Evolutionary conservation across 2,113 vertebrate species (phyloP), one percentile per base, ranked within the genome.

Genomic region (Abramis brama): DNA sequence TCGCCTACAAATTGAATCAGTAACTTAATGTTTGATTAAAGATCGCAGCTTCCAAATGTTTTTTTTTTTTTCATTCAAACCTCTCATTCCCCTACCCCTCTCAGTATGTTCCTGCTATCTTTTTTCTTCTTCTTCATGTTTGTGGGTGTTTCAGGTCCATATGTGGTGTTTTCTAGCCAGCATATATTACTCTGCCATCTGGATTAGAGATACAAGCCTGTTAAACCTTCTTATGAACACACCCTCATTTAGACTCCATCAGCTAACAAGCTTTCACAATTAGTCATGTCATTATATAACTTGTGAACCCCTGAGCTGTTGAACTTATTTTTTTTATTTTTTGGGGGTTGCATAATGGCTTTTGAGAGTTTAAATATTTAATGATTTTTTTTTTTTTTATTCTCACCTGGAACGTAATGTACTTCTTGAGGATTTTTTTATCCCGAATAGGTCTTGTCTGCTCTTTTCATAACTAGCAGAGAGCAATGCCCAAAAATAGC

Each of bases 181-280:
- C 60, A 83, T 88, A 83, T 80, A 86, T 88, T 64, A 86, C 12
- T 62, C 27, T 74, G 82, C 84, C 79, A 82, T 85, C 83, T 86
- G 85, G 71, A 77, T 68, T 55, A 64, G 33, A 83, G 30, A 83
- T 78, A 47, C 52, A 82, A 76, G 83, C 45, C 68, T 66, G 30
- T 78, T 33, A 39, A 86, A 86, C 33, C 36, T 47, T 71, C 50
- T 73, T 25, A 82, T 85, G 36, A 82, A 59, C 60, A 86, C 50
- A 60, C 45, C 19, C 73, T 83, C 64, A 86, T 62, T 59, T 74
- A 64, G 27, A 39, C 70, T 43, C 19, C 43, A 50, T 62, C 60
- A 73, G 70, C 55, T 88, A 88, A 85, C 76, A 88, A 39, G 27
- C 21, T 84, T 78, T 88, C 30, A 86, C 73, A 83, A 79, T 73